Base-by-base conservation (phyloP, 92 coral and sea anemone species). In the Actinernus sp. region DNA sequence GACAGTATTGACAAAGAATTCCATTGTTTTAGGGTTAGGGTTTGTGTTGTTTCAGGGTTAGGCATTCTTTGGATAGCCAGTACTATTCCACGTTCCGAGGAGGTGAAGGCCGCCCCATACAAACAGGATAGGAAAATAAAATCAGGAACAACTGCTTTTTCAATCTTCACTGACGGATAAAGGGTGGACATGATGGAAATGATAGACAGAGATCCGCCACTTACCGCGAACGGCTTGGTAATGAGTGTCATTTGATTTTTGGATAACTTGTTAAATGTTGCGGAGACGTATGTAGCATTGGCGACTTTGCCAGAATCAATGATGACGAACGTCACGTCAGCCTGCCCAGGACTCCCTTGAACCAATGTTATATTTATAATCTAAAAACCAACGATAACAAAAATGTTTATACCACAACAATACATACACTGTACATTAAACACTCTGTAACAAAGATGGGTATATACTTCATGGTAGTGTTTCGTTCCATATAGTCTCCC, bases 291-390 rank as follows among this genome's bases (percentile, higher is more conserved):
- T 22, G 71, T 74, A 5, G 92, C 92, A 55, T 91, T 84, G 3
- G 71, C 81, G 24, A 87, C 92, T 27, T 76, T 48, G 1, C 98
- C 98, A n/a, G 88, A 76, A 30, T 94, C 97, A 23, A 79, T 65
- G n/a, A 94, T 38, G 73, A 79, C 87, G 53, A 91, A 94, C 0
- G 63, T 73, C n/a, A 87, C 98, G 40, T 94, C 90, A n/a, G 86
- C 94, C n/a, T 12, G 60, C 11, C 57, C 30, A 13, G 61, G 47
- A 0, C 39, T 20, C 3, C 69, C 62, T 10, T 73, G 58, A 2
- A 54, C 77, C 23, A 72, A 36, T 22, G 88, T 81, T 5, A 74
- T 54, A 60, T 90, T 88, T 1, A 75, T 74, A 40, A 90, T 90
- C 96, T 90, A 68, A 30, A 38, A 11, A 19, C 16, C 51, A 37